These are phyloP conservation scores for Pomatorhinus ruficollis DNA, from an alignment of 2,113 vertebrate species.

Conservation along the genomic window DNA sequence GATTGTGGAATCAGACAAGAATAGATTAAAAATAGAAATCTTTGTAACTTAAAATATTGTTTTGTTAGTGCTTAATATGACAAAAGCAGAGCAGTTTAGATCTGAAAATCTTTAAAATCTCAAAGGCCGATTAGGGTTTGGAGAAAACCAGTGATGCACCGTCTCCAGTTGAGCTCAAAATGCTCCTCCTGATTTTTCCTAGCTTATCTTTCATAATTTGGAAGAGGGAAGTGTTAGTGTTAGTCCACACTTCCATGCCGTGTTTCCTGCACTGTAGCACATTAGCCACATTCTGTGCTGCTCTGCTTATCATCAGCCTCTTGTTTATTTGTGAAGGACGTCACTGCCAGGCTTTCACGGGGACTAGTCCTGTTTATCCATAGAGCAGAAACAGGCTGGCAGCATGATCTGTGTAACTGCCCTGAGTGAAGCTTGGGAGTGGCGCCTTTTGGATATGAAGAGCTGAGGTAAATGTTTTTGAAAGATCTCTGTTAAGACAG, in stretches of 20 bases:
- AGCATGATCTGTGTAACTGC: background rate
- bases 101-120: background rate
- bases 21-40: background rate
- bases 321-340: background rate
- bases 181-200: background rate
- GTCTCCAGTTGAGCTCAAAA: background rate
- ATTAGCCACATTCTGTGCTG: background rate
- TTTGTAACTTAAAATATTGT: background rate
- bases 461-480: background rate
- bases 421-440: background rate
- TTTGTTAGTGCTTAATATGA: background rate
- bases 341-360: background rate
- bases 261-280: background rate
- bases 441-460: background rate
- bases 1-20: background rate
- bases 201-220: background rate
- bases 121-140: background rate
- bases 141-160: background rate
- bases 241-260: accelerated
- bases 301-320: background rate
- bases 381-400: background rate
- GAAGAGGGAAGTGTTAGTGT: background rate
- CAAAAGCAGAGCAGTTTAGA: background rate
- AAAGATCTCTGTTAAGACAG: background rate
- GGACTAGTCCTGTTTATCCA: background rate